A percentile compares a stretch with the other conserved stretches of the same genome.
Conservation (phyloP, 2,888 invertebrate species). For the Germaria angustata region DNA sequence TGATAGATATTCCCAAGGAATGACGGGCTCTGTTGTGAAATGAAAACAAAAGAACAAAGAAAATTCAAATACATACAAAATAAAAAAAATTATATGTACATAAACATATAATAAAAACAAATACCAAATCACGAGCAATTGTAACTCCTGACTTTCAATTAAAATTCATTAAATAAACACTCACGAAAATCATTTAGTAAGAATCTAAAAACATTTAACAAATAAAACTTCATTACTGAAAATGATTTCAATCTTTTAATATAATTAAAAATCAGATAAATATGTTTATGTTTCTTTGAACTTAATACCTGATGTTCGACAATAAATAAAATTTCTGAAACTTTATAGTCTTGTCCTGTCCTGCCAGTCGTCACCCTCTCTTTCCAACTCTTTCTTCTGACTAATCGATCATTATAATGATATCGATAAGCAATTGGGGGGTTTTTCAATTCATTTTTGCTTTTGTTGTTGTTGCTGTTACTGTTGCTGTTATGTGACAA, state of each 20-base stretch:
- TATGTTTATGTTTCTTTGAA: background rate
- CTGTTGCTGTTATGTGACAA: conserved; percentile 75
- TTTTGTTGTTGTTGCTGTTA: conserved; percentile 18
- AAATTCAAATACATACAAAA: no score
- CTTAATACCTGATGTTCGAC: conserved; percentile 35
- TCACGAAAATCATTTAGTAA: conserved; percentile 1
- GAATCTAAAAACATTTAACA: conserved; percentile 16
- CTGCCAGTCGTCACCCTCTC: background rate
- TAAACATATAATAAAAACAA: no score
- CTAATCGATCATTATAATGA: conserved; percentile 52
- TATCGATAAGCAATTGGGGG: conserved; percentile 43
- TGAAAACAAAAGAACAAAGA: no score
- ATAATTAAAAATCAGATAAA: conserved; percentile 47
- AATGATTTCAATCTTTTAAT: conserved; percentile 38
- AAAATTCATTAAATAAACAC: background rate
- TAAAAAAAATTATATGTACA: no score
- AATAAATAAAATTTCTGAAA: conserved; percentile 38
- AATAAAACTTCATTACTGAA: background rate
- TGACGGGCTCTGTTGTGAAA: no score
- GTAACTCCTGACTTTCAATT: background rate
- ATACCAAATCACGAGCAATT: no score
- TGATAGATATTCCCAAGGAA: no score
- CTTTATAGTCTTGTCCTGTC: background rate
- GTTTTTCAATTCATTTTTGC: conserved; percentile 21
- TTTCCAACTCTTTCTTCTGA: conserved; percentile 23